These are phyloP conservation scores for Eremophila alpestris DNA, from an alignment of 2,797 vertebrate species.

Conservation along the genomic window DNA sequence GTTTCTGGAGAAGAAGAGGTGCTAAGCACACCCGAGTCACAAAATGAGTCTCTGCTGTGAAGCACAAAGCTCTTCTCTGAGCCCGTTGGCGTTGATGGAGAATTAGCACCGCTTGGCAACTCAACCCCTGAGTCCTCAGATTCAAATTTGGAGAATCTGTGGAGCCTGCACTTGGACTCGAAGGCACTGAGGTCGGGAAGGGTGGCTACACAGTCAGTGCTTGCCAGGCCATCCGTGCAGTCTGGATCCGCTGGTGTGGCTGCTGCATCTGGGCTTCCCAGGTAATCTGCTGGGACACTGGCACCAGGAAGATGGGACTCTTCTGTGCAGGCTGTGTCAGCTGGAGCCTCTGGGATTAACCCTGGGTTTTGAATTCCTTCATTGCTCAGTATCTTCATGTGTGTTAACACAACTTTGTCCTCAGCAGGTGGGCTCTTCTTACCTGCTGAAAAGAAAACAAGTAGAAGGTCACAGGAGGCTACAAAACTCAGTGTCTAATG, in stretches of 20 bases:
- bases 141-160: slow-evolving; percentile 85
- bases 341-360: slow-evolving; percentile 58
- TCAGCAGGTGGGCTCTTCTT: slow-evolving; percentile 79
- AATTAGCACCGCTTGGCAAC: slow-evolving; percentile 85
- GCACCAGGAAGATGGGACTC: slow-evolving; percentile 50
- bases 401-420: slow-evolving; percentile 85
- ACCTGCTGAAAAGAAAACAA: slow-evolving; percentile 69
- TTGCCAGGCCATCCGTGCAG: not conserved
- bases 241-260: not conserved
- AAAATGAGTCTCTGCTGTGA: slow-evolving; percentile 86
- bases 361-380: slow-evolving; percentile 71
- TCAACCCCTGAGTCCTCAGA: slow-evolving; percentile 89
- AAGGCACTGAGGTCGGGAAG: slow-evolving; percentile 67
- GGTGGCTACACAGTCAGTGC: slow-evolving; percentile 66
- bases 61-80: slow-evolving; percentile 89
- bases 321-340: slow-evolving; percentile 28
- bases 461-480: not conserved
- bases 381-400: slow-evolving; percentile 82
- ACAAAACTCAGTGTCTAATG: not conserved
- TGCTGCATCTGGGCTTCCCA: not conserved
- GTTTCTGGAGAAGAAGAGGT: slow-evolving; percentile 71
- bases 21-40: slow-evolving; percentile 81
- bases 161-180: slow-evolving; percentile 67
- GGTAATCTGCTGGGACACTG: slow-evolving; percentile 22
- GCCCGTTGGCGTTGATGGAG: slow-evolving; percentile 81